A percentile compares a stretch with the other conserved stretches of the same genome.
Conservation (phyloP, 2,888 invertebrate genomes). For the Xylota sylvarum region DNA sequence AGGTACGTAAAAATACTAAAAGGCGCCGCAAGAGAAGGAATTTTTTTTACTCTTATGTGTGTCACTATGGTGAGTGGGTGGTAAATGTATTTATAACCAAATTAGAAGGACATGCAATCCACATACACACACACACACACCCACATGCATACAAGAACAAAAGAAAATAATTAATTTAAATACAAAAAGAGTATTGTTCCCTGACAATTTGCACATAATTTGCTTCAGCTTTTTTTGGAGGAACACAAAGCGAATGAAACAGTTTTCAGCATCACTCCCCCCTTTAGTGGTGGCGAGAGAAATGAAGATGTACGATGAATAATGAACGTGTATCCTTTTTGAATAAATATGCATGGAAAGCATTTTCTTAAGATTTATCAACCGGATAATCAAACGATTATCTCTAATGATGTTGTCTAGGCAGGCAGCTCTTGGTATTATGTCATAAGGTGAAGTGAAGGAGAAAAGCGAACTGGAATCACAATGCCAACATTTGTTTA, state of each 20-base stretch:
- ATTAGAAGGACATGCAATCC: slow-evolving; percentile 35
- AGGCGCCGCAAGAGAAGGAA: slow-evolving; percentile 8
- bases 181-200: slow-evolving; percentile 31
- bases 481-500: not conserved
- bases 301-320: slow-evolving; percentile 4
- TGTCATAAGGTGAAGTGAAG: not conserved
- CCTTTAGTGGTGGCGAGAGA: not conserved
- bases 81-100: slow-evolving; percentile 26
- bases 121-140: slow-evolving; percentile 8
- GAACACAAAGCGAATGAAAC: not conserved
- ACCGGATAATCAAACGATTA: slow-evolving; percentile 41
- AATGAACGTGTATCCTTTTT: slow-evolving; percentile 20
- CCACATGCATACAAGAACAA: not conserved
- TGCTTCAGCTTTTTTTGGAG: slow-evolving; percentile 2
- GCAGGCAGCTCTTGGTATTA: not conserved
- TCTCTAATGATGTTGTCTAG: slow-evolving; percentile 27
- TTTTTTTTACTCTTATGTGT: not conserved
- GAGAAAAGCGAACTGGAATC: not conserved
- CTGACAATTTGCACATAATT: slow-evolving; percentile 50
- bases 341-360: slow-evolving; percentile 26
- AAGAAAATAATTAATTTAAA: slow-evolving; percentile 60
- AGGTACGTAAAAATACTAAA: slow-evolving; percentile 3
- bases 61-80: slow-evolving; percentile 5
- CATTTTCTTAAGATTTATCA: slow-evolving; percentile 41
- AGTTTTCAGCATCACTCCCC: not conserved